Evolutionary conservation across 2,797 vertebrate species (phyloP), one percentile per base, ranked within the genome.

Genomic region (Ctenopoma multispine): DNA sequence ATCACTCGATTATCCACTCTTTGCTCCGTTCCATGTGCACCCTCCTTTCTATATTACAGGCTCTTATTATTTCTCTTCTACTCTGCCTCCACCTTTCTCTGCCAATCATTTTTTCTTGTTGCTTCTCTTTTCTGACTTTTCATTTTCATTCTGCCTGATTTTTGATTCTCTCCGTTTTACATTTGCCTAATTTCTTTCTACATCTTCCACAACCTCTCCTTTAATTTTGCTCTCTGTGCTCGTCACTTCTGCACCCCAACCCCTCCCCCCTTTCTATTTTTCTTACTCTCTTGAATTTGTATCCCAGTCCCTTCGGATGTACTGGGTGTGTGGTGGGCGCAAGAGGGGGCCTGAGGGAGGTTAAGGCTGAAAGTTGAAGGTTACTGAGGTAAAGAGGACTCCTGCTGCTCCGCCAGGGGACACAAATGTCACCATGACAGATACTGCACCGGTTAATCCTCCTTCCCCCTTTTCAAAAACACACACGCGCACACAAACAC

Each of bases 341-440:
- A 87, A 91, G 92, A 85, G 89, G 93, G 79, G 79, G 86, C 72
- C 91, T 90, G 90, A 90, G 91, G 89, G 91, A 83, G 91, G 91
- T 92, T 87, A 92, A 90, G 91, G 92, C 93, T 93, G 93, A 92
- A 92, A 95, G 94, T 92, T 95, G 94, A 94, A 95, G 94, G 94
- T 94, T 94, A 93, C 73, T 64, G 90, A 88, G 94, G 93, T 93
- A 92, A 95, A 93, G 88, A 87, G 86, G 89, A 91, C 83, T 86
- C 94, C 93, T 86, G 93, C 93, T 92, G 94, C 81, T 92, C 81
- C 74, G 81, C 91, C 89, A 76, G 90, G 93, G 90, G 90, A 94
- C 90, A 94, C 90, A 91, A 94, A 94, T 94, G 93, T 94, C 93
- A 94, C 92, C 84, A 81, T 89, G 92, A 95, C 94, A 93, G 91